Conservation (phyloP, 2,113 vertebrate genomes). For the Heterotilapia buettikoferi region DNA sequence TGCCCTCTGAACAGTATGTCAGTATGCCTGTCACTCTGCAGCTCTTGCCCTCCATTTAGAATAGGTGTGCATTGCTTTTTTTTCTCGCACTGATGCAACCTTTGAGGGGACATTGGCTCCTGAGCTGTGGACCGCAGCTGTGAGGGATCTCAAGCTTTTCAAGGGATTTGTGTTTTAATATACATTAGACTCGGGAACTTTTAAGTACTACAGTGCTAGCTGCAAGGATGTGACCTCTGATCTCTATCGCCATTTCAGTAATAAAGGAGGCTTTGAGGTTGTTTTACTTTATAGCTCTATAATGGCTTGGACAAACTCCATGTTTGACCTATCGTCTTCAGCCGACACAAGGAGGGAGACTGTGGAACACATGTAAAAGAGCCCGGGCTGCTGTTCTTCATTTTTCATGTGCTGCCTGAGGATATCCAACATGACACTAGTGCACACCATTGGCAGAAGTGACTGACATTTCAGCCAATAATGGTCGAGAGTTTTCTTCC, state of each 20-base stretch:
- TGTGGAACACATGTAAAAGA: conserved; percentile 27
- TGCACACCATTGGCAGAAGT: conserved; percentile 66
- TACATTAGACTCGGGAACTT: background rate
- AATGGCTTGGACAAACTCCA: background rate
- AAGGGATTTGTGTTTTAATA: background rate
- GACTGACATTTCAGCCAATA: conserved; percentile 80
- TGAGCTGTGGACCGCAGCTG: background rate
- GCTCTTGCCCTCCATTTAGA: conserved; percentile 71
- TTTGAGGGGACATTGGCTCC: background rate
- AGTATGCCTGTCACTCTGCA: conserved; percentile 81
- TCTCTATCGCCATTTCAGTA: background rate
- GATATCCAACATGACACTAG: conserved; percentile 69
- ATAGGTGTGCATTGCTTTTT: conserved; percentile 66
- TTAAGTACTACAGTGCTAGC: background rate
- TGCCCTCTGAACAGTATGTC: conserved; percentile 84
- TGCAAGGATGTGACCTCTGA: background rate
- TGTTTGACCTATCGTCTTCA: background rate
- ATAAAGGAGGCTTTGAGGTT: background rate
- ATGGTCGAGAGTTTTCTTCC: conserved; percentile 69
- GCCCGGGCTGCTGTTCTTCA: conserved; percentile 18
- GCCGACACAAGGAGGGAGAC: background rate
- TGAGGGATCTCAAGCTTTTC: background rate
- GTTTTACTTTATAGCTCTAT: background rate
- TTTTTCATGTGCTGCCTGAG: conserved; percentile 50
- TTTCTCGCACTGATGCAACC: conserved; percentile 24